phyloP scores from a whole-genome alignment of 2,888 invertebrate species.

The Sialis fuliginosa region DNA sequence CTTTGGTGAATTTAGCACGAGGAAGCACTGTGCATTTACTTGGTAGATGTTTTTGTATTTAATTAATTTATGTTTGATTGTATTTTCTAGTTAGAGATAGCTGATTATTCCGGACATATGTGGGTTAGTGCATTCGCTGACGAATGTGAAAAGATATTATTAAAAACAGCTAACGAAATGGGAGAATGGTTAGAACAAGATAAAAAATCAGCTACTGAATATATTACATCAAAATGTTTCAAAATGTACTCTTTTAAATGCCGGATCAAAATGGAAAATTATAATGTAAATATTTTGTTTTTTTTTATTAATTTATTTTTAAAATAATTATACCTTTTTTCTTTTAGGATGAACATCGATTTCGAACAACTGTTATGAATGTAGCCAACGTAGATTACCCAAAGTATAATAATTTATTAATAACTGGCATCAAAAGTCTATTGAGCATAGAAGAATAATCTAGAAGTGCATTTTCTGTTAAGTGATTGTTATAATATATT shows the following conservation, averaged over 20 bases:
- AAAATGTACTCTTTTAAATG: constrained; percentile 67
- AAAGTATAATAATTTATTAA: constrained; percentile 37
- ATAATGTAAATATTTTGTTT: constrained; percentile 48
- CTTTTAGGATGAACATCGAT: constrained; percentile 59
- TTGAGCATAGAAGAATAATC: too few relatives aligned
- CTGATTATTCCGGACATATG: constrained; percentile 72
- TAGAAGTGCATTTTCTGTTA: too few relatives aligned
- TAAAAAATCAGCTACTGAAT: constrained; percentile 41
- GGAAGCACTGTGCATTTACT: too few relatives aligned
- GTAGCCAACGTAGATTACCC: constrained; percentile 58
- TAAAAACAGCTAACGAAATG: constrained; percentile 51
- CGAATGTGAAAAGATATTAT: constrained; percentile 60
- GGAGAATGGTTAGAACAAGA: constrained; percentile 57
- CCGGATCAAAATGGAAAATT: constrained; percentile 63
- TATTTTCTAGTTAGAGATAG: constrained; percentile 15
- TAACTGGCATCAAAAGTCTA: too few relatives aligned
- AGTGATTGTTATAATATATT: too few relatives aligned
- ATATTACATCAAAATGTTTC: constrained; percentile 62
- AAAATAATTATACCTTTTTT: constrained; percentile 8
- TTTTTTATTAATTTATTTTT: background rate
- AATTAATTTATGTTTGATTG: background rate
- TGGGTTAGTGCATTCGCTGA: constrained; percentile 88
- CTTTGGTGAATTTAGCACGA: too few relatives aligned
- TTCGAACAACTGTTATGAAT: constrained; percentile 56
- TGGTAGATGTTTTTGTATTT: too few relatives aligned